Conservation (phyloP, 2,888 invertebrate genomes). For the Ommatoiulus sabulosus region DNA sequence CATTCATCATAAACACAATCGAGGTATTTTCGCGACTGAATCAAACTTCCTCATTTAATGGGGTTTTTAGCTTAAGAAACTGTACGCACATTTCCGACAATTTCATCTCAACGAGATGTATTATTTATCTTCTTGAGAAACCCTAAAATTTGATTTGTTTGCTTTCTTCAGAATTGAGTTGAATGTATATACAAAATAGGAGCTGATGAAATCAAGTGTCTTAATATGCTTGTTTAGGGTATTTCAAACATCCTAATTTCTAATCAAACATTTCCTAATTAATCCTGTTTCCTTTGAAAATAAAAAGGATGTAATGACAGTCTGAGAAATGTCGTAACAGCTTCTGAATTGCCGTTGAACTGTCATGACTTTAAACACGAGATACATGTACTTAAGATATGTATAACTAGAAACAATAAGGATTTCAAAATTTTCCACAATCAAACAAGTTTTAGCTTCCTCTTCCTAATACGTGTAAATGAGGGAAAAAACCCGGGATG, state of each 20-base stretch:
- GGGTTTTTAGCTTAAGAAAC: neutral
- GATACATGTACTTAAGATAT: too few species aligned
- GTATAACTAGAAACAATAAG: neutral
- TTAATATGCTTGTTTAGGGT: neutral
- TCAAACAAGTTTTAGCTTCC: neutral
- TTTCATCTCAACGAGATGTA: neutral
- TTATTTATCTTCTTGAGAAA: neutral
- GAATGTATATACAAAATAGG: neutral
- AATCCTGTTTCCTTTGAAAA: conserved; percentile 37
- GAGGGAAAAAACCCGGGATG: neutral
- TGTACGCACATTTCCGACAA: neutral
- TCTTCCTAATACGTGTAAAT: neutral
- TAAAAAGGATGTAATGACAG: neutral
- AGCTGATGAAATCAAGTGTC: neutral
- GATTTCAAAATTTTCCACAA: neutral
- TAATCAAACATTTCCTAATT: conserved; percentile 4
- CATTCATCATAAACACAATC: neutral
- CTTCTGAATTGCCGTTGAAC: neutral
- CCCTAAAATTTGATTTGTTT: neutral
- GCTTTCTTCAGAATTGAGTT: neutral
- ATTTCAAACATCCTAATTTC: neutral
- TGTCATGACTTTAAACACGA: neutral
- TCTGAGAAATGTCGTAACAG: neutral
- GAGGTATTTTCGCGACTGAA: neutral
- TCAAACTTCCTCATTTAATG: neutral